Evolutionary conservation across 2,797 vertebrate species (phyloP), one percentile per base, ranked within the genome.

Genomic region (Tokudaia muenninki): DNA sequence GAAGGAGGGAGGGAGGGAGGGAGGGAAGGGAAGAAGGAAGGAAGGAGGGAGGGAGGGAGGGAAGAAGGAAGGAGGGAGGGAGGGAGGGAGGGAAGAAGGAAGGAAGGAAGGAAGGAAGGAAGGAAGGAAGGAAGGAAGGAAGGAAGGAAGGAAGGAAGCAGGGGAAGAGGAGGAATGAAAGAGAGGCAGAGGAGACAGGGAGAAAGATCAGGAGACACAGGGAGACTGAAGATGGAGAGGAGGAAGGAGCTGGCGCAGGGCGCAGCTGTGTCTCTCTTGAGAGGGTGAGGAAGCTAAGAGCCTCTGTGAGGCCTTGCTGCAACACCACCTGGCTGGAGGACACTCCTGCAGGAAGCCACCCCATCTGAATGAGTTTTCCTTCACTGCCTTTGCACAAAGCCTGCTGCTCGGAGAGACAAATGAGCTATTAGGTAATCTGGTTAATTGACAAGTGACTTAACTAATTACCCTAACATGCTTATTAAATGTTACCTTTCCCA

Each of bases 391-490:
- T 95, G n/a, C 92, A 96, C 95, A 95, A 97, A 96, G 97, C 88
- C 91, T 91, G 89, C 95, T 90, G 94, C 80, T 94, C 47, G 1
- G 84, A 93, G 83, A 97, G 95, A 96, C 97, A 97, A 98, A 96
- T 94, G 90, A 94, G 83, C 97, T 95, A 87, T 97, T 97, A 96
- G 96, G 87, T 97, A 96, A 96, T 97, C 91, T 95, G 93, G 83
- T 96, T 97, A 97, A 97, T 96, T 97, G 97, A 98, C 97, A 97
- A 94, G 97, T 95, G 97, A 97, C 97, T 97, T 97, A 96, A 96
- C 98, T 97, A 97, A 97, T 97, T 97, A 96, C 84, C 89, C 91
- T 96, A 90, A 96, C 97, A 91, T 96, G 95, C 96, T 97, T 97
- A 97, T 97, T 97, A 97, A 96, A 94, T 96, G 97, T 98, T 97